Conservation (phyloP, 1,140 invertebrate genomes). For the Eupristina koningsbergeri region DNA sequence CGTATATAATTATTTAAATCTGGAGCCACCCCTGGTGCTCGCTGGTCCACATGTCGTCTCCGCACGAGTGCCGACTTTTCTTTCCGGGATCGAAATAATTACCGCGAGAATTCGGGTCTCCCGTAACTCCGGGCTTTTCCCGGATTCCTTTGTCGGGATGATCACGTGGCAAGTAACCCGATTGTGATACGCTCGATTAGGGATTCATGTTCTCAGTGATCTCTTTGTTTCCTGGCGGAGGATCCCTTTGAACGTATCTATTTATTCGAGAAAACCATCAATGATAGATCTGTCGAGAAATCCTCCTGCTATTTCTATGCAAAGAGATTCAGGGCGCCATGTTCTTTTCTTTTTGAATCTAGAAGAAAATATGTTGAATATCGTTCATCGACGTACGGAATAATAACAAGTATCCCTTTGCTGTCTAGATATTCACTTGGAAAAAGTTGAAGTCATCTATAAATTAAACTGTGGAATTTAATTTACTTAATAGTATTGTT, state of each 20-base stretch:
- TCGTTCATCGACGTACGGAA: no score
- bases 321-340: not conserved
- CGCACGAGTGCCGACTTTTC: not conserved
- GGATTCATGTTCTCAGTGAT: not conserved
- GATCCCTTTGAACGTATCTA: not conserved
- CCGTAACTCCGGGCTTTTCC: not conserved
- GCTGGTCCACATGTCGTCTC: not conserved
- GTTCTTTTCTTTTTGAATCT: no score
- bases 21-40: not conserved
- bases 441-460: no score
- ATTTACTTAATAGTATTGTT: no score
- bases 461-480: no score
- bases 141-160: no score
- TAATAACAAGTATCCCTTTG: no score
- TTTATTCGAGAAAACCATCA: not conserved
- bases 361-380: no score
- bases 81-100: slow-evolving; percentile 26
- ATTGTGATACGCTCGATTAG: not conserved
- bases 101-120: not conserved
- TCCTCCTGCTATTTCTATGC: not conserved
- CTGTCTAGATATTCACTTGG: no score
- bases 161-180: no score
- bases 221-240: not conserved
- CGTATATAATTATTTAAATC: slow-evolving; percentile 57
- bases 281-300: not conserved